Evolutionary conservation across 1,140 invertebrate species (phyloP), one percentile per base, ranked within the genome.

Genomic region (Globodera ellingtonae): DNA sequence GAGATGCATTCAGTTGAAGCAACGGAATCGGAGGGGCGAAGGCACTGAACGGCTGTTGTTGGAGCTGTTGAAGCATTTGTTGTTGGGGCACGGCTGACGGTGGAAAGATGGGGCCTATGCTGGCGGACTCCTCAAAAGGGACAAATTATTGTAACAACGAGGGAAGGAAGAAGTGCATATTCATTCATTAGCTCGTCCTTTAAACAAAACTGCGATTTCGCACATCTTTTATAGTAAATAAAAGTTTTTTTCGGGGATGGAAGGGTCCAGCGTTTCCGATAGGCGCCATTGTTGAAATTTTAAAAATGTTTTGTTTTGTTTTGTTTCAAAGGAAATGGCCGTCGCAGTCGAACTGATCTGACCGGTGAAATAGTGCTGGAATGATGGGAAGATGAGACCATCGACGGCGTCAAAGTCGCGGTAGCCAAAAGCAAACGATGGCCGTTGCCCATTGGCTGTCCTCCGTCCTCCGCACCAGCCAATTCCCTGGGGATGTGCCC

Each of bases 321-420:
- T 35, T 35, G 35, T 35, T 35, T 35, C 35, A 1, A 35, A 35
- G 35, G 1, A 35, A 0, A 3, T 35, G 3, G 3, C 35, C 1
- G 35, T 35, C 1, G 35, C 35, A 35, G 1, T 35, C 35, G 35
- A 35, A 35, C 35, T 35, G 35, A 35, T 35, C 9, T 7, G 46
- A 75, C 67, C 48, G 78, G 78, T 24, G 66, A 72, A 59, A 44
- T 72, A 0, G 77, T 72, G 72, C 47, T 44, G 21, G 62, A 70
- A 44, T 56, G 72, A 4, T 50, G 71, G 8, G 70, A 62, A n/a
- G 59, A 65, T 44, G 78, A 73, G 24, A 79, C 72, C 71, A 73
- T 79, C 2, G 79, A 62, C 13, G 47, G 79, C n/a, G 79, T 80
- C 18, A 80, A 35, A 47, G 79, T 80, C 5, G 79, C 73, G 24